A percentile compares a stretch with the other conserved stretches of the same genome.
Conservation (phyloP, 1,140 invertebrate species). For the Euura saliciscinereae region DNA sequence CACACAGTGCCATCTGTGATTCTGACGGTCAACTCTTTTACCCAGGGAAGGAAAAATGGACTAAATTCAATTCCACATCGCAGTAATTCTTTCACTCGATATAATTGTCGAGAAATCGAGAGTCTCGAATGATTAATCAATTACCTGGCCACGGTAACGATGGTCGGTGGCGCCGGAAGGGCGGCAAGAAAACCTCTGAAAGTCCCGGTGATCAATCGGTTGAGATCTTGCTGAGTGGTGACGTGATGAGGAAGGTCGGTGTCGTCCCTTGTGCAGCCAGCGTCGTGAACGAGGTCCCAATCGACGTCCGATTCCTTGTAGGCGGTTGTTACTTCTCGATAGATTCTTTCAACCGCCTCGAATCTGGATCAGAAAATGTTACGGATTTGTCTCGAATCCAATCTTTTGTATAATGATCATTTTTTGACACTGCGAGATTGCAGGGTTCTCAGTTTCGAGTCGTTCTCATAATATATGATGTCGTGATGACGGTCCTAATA, state of each 20-base stretch:
- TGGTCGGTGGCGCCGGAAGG: constrained; percentile 69
- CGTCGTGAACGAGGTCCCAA: constrained; percentile 80
- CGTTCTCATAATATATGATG: neutral
- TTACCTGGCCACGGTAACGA: constrained; percentile 77
- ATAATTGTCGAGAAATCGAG: no score
- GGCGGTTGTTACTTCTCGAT: constrained; percentile 52
- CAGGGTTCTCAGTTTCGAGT: neutral
- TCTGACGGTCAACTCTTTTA: neutral
- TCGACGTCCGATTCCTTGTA: constrained; percentile 72
- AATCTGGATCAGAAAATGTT: constrained; percentile 32
- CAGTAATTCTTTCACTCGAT: neutral
- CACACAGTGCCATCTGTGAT: constrained; percentile 32
- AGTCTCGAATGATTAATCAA: neutral
- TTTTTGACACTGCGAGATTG: neutral
- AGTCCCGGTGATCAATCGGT: constrained; percentile 63
- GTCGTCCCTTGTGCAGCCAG: constrained; percentile 86
- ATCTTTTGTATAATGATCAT: neutral
- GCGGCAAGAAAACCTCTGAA: constrained; percentile 67
- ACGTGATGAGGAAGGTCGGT: constrained; percentile 81
- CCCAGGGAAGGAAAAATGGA: neutral
- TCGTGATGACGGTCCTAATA: neutral
- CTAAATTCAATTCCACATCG: neutral
- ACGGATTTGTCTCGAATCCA: no score
- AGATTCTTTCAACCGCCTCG: constrained; percentile 59
- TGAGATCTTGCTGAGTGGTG: constrained; percentile 71